Evolutionary conservation across 30 jellyfish, hydroid and myxozoan genomes (phyloP), one percentile per base, ranked within the genome.

Genomic region (Morbakka virulenta): DNA sequence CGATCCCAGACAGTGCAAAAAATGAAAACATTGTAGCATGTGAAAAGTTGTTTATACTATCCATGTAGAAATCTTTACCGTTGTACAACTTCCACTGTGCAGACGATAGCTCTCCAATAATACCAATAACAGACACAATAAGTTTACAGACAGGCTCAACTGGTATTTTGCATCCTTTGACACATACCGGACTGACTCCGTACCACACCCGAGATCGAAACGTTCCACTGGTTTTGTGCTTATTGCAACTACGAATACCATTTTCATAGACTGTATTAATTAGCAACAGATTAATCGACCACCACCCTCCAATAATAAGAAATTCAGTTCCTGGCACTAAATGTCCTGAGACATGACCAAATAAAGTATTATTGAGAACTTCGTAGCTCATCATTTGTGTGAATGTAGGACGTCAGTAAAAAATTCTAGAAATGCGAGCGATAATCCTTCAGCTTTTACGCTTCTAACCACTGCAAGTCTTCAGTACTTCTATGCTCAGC

Each of bases 21-120:
- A 83, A 83, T 1, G 76, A 73, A 52, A 52, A 83, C 95, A 83
- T 83, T 0, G 95, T 65, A 0, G 85, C 95, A 75, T 83, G 95
- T 0, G 95, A 83, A 24, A 83, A 68, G 69, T 83, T 83, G 30
- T 83, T 83, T 48, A 74, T 72, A 31, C 95, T 83, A 28, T 73
- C 88, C 28, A 20, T 41, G 4, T 49, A 51, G 26, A 82, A 82
- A 47, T 82, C 79, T 3, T 61, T n/a, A 12, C 23, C 28, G 32
- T 64, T 69, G 57, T 9, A 73, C 63, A 83, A 28, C 22, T 63
- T 63, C 84, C 84, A 83, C 13, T 83, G 88, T 0, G 86, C 84
- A 1, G 75, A 77, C 2, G 80, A 63, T 3, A 83, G 63, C 50
- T 83, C 95, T 53, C 73, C 67, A 51, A 83, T 28, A 11, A 47